phyloP scores from a whole-genome alignment of 2,888 invertebrate species.

The Trichogramma evanescens region DNA sequence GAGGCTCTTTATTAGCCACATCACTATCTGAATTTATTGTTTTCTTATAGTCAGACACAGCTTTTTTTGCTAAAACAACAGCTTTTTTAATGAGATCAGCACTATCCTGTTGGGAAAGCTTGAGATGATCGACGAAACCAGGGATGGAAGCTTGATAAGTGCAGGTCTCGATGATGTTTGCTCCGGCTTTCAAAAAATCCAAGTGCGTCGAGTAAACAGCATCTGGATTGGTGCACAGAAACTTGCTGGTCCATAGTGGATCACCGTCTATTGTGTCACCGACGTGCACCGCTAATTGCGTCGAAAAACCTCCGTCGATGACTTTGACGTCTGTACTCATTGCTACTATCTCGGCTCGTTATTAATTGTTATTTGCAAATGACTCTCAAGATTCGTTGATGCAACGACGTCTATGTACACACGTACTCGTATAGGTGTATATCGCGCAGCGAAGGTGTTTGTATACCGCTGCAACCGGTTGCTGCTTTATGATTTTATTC shows the following conservation, averaged over 20 bases:
- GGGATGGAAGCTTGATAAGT: constrained; percentile 46
- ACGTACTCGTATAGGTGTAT: too few species aligned
- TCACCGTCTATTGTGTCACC: constrained; percentile 73
- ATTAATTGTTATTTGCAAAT: too few species aligned
- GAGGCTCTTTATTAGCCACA: constrained; percentile 46
- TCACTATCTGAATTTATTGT: constrained; percentile 25
- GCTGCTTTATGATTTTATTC: too few species aligned
- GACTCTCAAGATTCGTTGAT: too few species aligned
- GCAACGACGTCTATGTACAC: too few species aligned
- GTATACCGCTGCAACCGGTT: too few species aligned
- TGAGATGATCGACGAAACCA: constrained; percentile 67
- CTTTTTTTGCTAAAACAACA: constrained; percentile 65
- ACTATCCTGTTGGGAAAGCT: constrained; percentile 61
- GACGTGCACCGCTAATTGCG: constrained; percentile 71
- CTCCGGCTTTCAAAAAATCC: constrained; percentile 78
- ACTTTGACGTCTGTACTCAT: constrained; percentile 32
- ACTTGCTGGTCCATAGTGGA: constrained; percentile 82
- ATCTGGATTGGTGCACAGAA: constrained; percentile 70
- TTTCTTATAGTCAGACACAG: constrained; percentile 52
- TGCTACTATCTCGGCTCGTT: too few species aligned
- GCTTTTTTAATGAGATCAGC: constrained; percentile 66
- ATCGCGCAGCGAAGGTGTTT: too few species aligned
- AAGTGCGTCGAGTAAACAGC: constrained; percentile 74
- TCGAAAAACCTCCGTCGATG: constrained; percentile 73
- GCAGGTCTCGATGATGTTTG: constrained; percentile 62